phyloP scores from a whole-genome alignment of 2,113 vertebrate species.

The Pterocles burchelli region DNA sequence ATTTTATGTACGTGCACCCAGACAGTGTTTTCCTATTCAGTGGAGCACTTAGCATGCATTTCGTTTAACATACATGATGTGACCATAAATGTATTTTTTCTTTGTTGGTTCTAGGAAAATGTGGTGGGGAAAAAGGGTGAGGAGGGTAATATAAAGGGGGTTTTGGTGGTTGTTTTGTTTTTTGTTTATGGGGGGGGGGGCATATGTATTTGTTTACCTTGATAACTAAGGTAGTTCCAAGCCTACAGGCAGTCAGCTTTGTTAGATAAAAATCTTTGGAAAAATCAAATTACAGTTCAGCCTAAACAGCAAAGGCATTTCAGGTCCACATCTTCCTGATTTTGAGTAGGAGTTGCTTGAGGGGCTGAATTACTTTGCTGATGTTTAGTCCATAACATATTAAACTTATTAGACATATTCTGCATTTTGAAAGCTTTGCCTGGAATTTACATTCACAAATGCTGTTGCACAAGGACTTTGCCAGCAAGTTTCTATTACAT shows the following conservation, averaged over 20 bases:
- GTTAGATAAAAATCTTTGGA: neutral
- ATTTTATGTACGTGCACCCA: neutral
- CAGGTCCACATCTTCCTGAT: neutral
- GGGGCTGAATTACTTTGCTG: neutral
- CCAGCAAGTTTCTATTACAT: neutral
- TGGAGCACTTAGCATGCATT: neutral
- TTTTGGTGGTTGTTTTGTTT: neutral
- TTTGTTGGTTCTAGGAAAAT: neutral
- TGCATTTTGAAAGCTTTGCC: neutral
- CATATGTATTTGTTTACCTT: neutral
- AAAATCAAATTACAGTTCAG: neutral
- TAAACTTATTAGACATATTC: neutral
- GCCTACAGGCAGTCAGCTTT: neutral
- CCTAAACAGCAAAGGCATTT: neutral
- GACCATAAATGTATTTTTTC: neutral
- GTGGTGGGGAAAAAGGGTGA: neutral
- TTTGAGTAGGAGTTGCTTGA: neutral
- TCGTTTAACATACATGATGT: too few relatives aligned
- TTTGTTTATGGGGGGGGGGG: neutral
- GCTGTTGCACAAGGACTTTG: neutral
- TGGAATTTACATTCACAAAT: neutral
- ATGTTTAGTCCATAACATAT: neutral
- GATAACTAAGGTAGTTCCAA: neutral
- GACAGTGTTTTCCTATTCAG: neutral
- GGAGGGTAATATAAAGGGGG: neutral